Conservation (phyloP, 1,140 invertebrate genomes). For the Drosophila mauritiana region DNA sequence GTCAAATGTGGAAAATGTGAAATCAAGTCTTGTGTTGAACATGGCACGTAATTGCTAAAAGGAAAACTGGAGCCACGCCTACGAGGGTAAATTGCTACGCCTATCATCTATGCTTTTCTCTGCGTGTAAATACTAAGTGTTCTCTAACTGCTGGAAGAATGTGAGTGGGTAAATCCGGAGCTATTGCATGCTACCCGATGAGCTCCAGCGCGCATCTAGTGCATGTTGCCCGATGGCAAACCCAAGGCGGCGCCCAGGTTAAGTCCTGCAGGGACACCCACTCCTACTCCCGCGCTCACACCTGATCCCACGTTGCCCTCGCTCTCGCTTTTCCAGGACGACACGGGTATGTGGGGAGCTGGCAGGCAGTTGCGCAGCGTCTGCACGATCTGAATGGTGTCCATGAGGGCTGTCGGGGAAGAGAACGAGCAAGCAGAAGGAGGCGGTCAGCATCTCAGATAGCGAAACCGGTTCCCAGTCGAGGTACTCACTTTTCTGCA, state of each 20-base stretch:
- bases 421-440: slow-evolving; percentile 20
- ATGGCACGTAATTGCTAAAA: slow-evolving; percentile 74
- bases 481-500: slow-evolving; percentile 91
- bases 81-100: slow-evolving; percentile 56
- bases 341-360: slow-evolving; percentile 93
- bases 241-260: slow-evolving; percentile 54
- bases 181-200: neutral
- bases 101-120: slow-evolving; percentile 37
- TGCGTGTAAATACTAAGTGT: slow-evolving; percentile 57
- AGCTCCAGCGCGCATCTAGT: slow-evolving; percentile 28
- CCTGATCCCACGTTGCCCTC: slow-evolving; percentile 61
- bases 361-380: slow-evolving; percentile 92
- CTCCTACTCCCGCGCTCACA: slow-evolving; percentile 48
- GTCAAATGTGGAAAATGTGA: slow-evolving; percentile 63
- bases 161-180: neutral
- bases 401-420: slow-evolving; percentile 88
- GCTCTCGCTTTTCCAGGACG: slow-evolving; percentile 93
- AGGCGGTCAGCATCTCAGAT: slow-evolving; percentile 13
- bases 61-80: slow-evolving; percentile 68
- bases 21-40: slow-evolving; percentile 74
- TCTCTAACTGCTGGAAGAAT: slow-evolving; percentile 38
- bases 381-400: slow-evolving; percentile 93
- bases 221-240: slow-evolving; percentile 61
- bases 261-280: slow-evolving; percentile 57
- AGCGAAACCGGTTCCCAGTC: slow-evolving; percentile 19